Percentiles rank a stretch among this genome's conserved stretches.
Conservation (phyloP, 2,113 vertebrate species). For the Sporophila hypoxantha region DNA sequence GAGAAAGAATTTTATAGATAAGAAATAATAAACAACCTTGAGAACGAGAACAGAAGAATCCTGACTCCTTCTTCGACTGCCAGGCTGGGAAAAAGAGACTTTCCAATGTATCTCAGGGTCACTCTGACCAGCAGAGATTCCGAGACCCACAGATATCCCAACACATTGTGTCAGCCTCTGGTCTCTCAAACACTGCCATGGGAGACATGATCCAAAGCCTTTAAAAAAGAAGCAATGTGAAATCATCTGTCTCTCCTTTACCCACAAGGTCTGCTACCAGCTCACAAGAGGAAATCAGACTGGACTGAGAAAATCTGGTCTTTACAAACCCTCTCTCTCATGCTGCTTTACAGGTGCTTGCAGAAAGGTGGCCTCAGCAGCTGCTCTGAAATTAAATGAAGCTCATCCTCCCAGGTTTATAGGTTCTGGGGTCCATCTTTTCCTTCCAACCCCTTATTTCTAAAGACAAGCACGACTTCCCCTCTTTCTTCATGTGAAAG, state of each 20-base stretch:
- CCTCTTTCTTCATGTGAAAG: neutral
- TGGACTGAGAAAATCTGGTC: neutral
- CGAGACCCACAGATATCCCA: neutral
- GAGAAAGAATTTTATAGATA: too few relatives aligned
- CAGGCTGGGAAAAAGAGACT: too few relatives aligned
- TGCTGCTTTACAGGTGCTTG: neutral
- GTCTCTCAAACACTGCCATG: neutral
- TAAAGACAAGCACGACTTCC: neutral
- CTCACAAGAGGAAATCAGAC: neutral
- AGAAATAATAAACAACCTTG: too few relatives aligned
- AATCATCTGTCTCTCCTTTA: neutral
- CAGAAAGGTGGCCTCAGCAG: neutral
- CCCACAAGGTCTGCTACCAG: neutral
- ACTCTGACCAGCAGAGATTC: too few relatives aligned
- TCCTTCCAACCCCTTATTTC: neutral
- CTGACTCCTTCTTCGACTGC: too few relatives aligned
- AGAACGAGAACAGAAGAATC: too few relatives aligned
- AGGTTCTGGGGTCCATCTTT: neutral
- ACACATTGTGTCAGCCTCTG: fast-evolving
- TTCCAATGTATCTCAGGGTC: too few relatives aligned
- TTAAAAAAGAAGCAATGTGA: neutral
- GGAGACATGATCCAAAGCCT: neutral
- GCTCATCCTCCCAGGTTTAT: neutral
- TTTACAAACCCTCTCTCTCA: neutral
- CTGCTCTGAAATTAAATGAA: neutral